Conservation (phyloP, 2,797 vertebrate species). For the Phrynocephalus guinanensis region DNA sequence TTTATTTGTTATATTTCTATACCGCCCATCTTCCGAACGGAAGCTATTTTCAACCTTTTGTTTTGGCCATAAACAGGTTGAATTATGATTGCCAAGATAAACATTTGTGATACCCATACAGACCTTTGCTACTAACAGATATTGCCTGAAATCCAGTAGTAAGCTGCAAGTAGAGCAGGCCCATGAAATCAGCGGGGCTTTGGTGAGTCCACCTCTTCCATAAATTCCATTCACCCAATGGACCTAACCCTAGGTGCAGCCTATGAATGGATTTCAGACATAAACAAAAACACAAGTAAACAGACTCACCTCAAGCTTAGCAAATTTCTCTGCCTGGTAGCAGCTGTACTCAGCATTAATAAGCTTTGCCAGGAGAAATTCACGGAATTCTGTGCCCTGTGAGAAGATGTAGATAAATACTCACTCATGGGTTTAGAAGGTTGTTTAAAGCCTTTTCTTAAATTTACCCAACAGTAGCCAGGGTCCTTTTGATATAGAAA, state of each 20-base stretch:
- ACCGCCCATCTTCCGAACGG: too few species aligned
- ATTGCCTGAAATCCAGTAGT: background rate
- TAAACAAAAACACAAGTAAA: background rate
- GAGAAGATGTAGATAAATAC: constrained; percentile 30
- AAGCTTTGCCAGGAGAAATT: constrained; percentile 91
- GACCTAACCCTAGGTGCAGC: too few species aligned
- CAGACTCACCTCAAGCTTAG: constrained; percentile 88
- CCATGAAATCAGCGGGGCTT: too few species aligned
- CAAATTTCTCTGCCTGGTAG: constrained; percentile 93
- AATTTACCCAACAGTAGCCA: background rate
- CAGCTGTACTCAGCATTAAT: constrained; percentile 94
- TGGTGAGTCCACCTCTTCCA: too few species aligned
- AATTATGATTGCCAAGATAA: too few species aligned
- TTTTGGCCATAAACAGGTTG: too few species aligned
- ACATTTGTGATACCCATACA: background rate
- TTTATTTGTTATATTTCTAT: too few species aligned
- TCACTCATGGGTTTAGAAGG: constrained; percentile 16
- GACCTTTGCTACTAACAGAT: background rate
- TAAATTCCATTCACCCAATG: too few species aligned
- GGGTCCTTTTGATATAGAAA: background rate
- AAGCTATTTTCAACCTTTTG: too few species aligned
- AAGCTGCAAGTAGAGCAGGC: too few species aligned
- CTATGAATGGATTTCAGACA: too few species aligned
- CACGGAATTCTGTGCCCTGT: constrained; percentile 87
- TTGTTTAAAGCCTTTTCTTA: background rate